Evolutionary conservation across 2,888 invertebrate genomes (phyloP).

Genomic region (Plebejus anna): DNA sequence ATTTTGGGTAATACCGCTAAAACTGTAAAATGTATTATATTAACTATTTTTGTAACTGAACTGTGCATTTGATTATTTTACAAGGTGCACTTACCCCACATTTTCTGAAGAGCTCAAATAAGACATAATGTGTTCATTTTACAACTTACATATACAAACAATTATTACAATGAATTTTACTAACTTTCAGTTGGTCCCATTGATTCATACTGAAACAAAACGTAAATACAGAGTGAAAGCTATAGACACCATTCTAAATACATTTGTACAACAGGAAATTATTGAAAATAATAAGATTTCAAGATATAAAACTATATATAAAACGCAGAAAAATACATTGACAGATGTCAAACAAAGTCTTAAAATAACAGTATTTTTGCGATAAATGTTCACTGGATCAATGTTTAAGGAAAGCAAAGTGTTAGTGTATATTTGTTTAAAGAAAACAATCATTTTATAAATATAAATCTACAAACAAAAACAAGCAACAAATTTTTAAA

Average conservation of each 20-base stretch:
- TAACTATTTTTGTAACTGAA: background rate
- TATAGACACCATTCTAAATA: background rate
- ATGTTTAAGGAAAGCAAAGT: background rate
- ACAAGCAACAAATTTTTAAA: conserved; percentile 37
- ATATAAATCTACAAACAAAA: conserved; percentile 25
- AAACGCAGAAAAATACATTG: conserved; percentile 27
- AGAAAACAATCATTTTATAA: conserved; percentile 16
- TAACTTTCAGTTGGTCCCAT: conserved; percentile 62
- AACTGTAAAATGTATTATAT: conserved; percentile 49
- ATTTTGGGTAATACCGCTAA: conserved; percentile 75
- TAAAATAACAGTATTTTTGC: background rate
- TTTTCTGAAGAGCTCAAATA: conserved; percentile 78
- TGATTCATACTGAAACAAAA: conserved; percentile 61
- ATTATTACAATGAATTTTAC: conserved; percentile 52
- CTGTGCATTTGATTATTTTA: background rate
- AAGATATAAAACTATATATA: conserved; percentile 30
- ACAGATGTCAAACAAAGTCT: conserved; percentile 22
- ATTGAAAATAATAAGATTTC: conserved; percentile 37
- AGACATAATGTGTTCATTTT: conserved; percentile 77
- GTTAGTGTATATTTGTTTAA: conserved; percentile 5
- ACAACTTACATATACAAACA: conserved; percentile 59
- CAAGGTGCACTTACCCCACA: conserved; percentile 64
- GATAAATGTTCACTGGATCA: background rate
- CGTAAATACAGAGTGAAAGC: conserved; percentile 30
- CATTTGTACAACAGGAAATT: background rate